Evolutionary conservation across 2,888 invertebrate species (phyloP), one percentile per base, ranked within the genome.

Genomic region (Xestia sexstrigata): DNA sequence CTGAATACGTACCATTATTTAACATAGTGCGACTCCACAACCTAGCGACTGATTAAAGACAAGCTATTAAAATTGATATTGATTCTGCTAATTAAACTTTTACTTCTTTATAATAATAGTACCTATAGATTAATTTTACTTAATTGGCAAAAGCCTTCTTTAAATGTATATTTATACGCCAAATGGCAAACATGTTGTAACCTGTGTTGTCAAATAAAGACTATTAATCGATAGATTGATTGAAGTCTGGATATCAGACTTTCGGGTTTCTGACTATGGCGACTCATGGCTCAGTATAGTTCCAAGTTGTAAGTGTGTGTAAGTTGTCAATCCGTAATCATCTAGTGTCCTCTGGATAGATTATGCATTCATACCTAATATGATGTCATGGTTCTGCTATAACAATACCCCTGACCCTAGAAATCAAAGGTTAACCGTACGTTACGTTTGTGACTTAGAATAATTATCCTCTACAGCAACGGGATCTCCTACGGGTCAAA

Each of bases 381-480:
- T 55, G 49, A 55, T 45, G 11, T 39, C 20, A 23, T 42, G 17
- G 39, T 63, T 42, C 58, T 55, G 20, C 30, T 45, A n/a, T 68
- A 58, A 79, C 68, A 83, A 49, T 83, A 79, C 42, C 26, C 13
- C 26, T 55, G 39, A 42, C 26, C 68, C 47, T 23, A 42, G 26
- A 49, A 30, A 55, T 49, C 42, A 79, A 58, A 79, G 78, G 65
- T 77, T 65, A 79, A 79, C 26, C 55, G 17, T 74, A 75, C 15
- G 49, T 82, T 52, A 45, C 49, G 17, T 30, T 58, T 49, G 58
- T 67, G 26, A 58, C 42, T 58, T 49, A 45, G 42, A 42, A 68
- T 83, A 62, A 81, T 78, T 83, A 63, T 70, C 79, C 70, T 78
- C 47, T 26, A 1, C 11, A 71, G 35, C 66, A 84, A 79, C 84